phyloP scores from a whole-genome alignment of 1,140 invertebrate genomes.

The Drosophila athabasca region DNA sequence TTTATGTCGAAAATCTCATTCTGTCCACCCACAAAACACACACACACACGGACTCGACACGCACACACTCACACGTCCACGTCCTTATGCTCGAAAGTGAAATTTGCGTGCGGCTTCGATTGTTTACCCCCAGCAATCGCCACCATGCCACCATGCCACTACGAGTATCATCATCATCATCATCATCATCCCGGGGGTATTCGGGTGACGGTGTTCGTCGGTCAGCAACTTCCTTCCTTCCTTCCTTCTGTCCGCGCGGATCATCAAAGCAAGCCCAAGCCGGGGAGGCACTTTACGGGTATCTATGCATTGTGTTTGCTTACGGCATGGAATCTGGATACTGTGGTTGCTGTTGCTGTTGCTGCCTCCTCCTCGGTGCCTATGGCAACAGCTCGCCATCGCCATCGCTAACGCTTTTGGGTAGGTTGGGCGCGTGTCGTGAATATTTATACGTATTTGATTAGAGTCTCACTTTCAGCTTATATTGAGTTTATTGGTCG shows the following conservation, averaged over 20 bases:
- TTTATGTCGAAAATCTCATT: no score
- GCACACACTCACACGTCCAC: constrained; percentile 7
- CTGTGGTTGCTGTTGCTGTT: background rate
- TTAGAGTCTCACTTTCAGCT: constrained; percentile 37
- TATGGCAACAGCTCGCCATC: background rate
- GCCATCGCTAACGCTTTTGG: background rate
- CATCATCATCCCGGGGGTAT: background rate
- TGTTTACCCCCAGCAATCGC: constrained; percentile 10
- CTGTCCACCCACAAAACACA: no score
- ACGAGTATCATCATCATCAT: constrained; percentile 2
- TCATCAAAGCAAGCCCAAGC: constrained; percentile 14
- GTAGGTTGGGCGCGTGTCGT: constrained; percentile 48
- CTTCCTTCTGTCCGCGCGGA: constrained; percentile 4
- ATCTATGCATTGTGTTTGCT: constrained; percentile 31
- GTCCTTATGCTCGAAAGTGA: constrained; percentile 24
- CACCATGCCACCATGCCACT: constrained; percentile 5
- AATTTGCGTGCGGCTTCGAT: constrained; percentile 43
- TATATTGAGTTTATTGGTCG: constrained; percentile 3
- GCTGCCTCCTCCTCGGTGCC: background rate
- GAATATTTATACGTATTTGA: constrained; percentile 74
- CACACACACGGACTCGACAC: background rate
- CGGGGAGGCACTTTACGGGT: constrained; percentile 9
- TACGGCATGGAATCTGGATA: constrained; percentile 14
- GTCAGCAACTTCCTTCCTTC: constrained; percentile 17
- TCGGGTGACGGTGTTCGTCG: background rate